Conservation (phyloP, 2,113 vertebrate genomes). For the Oreotrochilus melanogaster region DNA sequence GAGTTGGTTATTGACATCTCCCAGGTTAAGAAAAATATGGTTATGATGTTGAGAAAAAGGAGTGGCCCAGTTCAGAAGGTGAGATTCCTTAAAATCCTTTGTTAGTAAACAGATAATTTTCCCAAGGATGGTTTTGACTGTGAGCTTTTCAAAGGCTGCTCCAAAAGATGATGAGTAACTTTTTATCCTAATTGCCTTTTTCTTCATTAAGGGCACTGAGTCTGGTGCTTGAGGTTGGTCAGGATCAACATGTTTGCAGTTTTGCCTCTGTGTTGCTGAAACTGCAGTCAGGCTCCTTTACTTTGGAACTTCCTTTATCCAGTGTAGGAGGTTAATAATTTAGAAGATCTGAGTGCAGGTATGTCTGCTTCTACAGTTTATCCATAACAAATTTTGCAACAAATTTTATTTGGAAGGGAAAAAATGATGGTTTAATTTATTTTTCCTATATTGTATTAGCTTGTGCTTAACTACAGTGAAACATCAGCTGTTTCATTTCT, state of each 20-base stretch:
- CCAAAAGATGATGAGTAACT: background rate
- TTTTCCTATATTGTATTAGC: background rate
- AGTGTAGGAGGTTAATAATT: background rate
- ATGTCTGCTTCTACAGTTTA: background rate
- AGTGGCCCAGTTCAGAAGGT: background rate
- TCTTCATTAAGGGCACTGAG: fast-evolving
- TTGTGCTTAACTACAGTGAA: background rate
- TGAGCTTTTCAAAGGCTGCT: background rate
- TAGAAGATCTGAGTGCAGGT: background rate
- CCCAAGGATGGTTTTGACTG: background rate
- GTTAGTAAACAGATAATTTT: background rate
- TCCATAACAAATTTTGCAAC: background rate
- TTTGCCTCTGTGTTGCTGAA: background rate
- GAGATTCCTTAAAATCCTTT: background rate
- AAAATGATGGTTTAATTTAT: background rate
- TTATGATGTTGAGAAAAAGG: background rate
- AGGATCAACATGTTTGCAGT: background rate
- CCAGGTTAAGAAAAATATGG: background rate
- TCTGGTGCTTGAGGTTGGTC: background rate
- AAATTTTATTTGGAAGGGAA: background rate
- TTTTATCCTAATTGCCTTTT: background rate
- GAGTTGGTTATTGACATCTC: background rate
- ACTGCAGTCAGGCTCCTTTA: background rate
- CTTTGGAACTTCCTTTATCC: background rate
- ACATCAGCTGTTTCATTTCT: background rate